A percentile compares a stretch with the other conserved stretches of the same genome.
Conservation (phyloP, 1,140 invertebrate species). For the Kradibia gibbosae region DNA sequence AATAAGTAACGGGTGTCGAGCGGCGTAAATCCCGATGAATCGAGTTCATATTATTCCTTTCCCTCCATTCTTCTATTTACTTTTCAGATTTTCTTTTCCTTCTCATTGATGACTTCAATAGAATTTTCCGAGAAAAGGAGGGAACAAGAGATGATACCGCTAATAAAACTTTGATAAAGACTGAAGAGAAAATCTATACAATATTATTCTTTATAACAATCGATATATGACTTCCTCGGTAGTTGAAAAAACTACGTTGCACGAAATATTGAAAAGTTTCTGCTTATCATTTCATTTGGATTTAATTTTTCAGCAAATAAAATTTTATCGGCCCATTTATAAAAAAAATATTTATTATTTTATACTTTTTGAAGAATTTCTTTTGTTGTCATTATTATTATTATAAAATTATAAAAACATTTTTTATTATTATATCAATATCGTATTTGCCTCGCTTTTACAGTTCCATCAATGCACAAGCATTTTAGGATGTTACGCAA, state of each 20-base stretch:
- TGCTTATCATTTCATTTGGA: background rate
- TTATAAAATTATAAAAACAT: background rate
- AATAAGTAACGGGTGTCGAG: constrained; percentile 21
- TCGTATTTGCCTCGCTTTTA: too few relatives aligned
- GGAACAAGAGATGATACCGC: background rate
- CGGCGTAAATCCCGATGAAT: constrained; percentile 36
- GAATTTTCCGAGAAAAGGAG: background rate
- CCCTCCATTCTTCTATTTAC: background rate
- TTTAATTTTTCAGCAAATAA: too few relatives aligned
- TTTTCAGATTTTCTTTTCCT: background rate
- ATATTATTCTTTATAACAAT: background rate
- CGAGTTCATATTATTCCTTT: constrained; percentile 12
- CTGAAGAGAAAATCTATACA: background rate
- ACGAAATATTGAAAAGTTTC: background rate
- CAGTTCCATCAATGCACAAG: background rate
- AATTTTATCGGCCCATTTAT: too few relatives aligned
- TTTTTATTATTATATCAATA: too few relatives aligned
- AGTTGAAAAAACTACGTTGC: background rate
- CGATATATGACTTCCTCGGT: background rate
- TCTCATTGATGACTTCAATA: background rate
- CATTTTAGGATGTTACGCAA: background rate
- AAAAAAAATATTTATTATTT: too few relatives aligned
- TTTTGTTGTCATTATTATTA: too few relatives aligned
- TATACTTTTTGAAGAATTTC: too few relatives aligned
- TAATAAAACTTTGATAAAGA: constrained; percentile 23